A percentile compares a stretch with the other conserved stretches of the same genome.
Conservation (phyloP, 2,888 invertebrate genomes). For the Sericinus montela region DNA sequence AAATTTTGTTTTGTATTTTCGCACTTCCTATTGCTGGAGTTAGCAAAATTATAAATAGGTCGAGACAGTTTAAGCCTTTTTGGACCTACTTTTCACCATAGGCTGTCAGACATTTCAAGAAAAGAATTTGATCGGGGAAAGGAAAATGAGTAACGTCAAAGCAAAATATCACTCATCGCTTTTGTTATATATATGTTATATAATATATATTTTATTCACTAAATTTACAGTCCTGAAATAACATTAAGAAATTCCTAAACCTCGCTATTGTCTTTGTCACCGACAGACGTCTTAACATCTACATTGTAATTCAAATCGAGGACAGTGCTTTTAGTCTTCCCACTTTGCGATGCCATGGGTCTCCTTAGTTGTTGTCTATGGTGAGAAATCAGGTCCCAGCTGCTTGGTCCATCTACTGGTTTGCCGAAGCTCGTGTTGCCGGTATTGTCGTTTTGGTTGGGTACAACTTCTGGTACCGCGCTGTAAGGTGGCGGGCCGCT, state of each 20-base stretch:
- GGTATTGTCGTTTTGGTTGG: constrained; percentile 37
- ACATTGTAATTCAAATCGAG: constrained; percentile 57
- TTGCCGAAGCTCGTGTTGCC: constrained; percentile 54
- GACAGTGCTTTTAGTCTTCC: constrained; percentile 33
- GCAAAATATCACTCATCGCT: too few relatives aligned
- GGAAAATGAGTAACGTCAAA: too few relatives aligned
- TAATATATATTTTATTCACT: constrained; percentile 1
- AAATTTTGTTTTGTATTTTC: too few relatives aligned
- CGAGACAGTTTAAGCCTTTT: too few relatives aligned
- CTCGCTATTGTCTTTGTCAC: constrained; percentile 43
- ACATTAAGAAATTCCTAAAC: constrained; percentile 30
- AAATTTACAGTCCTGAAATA: neutral
- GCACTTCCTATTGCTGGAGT: too few relatives aligned
- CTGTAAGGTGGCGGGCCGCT: constrained; percentile 65
- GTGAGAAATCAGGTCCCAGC: constrained; percentile 76
- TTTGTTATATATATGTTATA: too few relatives aligned
- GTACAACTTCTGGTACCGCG: constrained; percentile 25
- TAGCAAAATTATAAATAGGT: too few relatives aligned
- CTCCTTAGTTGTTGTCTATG: constrained; percentile 66
- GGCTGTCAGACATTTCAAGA: too few relatives aligned
- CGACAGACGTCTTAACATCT: constrained; percentile 19
- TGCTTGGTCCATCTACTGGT: constrained; percentile 44
- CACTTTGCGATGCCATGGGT: constrained; percentile 25
- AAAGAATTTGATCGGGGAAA: too few relatives aligned
- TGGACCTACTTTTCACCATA: too few relatives aligned